Conservation (phyloP, 2,113 vertebrate genomes). For the Pollachius pollachius region DNA sequence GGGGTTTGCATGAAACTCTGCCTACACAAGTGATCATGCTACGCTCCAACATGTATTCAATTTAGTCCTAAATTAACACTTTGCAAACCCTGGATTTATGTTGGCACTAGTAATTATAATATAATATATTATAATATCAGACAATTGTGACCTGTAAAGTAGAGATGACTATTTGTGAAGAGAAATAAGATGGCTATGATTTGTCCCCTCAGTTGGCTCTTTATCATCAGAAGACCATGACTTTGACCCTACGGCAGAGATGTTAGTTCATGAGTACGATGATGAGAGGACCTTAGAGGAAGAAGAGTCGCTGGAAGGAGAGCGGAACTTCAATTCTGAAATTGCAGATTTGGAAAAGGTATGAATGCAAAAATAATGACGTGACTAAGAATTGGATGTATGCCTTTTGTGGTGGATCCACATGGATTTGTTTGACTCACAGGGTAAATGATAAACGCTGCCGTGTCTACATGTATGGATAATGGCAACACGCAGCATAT, state of each 20-base stretch:
- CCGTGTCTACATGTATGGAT: no score
- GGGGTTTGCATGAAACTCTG: no score
- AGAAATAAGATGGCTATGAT: neutral
- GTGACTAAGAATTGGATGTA: neutral
- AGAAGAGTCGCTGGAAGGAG: slow-evolving; percentile 92
- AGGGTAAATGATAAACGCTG: no score
- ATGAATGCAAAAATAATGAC: neutral
- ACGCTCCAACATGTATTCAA: no score
- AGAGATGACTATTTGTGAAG: neutral
- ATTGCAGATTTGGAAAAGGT: slow-evolving; percentile 98
- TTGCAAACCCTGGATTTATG: neutral
- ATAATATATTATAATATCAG: neutral
- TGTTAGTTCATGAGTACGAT: slow-evolving; percentile 97
- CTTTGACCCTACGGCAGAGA: slow-evolving; percentile 96
- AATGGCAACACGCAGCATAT: no score
- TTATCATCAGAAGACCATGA: slow-evolving; percentile 99
- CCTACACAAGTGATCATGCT: no score
- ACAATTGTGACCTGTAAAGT: neutral
- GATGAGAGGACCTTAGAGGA: slow-evolving; percentile 96
- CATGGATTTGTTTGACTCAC: no score
- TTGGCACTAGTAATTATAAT: neutral
- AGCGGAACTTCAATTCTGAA: slow-evolving; percentile 89
- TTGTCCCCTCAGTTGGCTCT: slow-evolving; percentile 84
- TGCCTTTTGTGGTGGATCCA: neutral
- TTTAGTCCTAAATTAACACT: no score